Percentiles rank a stretch among this genome's conserved stretches.
Conservation (phyloP, 2,888 invertebrate species). For the Elysia crispata region DNA sequence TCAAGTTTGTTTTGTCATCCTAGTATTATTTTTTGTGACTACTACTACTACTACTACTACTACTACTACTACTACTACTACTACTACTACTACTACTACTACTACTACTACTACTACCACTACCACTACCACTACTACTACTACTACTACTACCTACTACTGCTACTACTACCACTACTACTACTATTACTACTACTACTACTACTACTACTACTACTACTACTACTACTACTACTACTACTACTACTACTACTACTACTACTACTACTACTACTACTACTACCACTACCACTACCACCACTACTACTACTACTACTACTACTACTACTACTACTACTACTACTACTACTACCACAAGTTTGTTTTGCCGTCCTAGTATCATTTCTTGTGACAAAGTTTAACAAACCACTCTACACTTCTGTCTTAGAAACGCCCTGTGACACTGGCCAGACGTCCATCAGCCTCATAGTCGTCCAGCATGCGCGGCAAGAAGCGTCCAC, state of each 20-base stretch:
- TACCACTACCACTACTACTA: not conserved
- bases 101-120: not conserved
- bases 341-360: not conserved
- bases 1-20: too few species aligned
- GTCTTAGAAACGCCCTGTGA: too few species aligned
- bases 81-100: not conserved
- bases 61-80: not conserved
- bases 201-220: not conserved
- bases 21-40: too few species aligned
- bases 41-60: conserved; percentile 32
- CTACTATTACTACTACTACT: conserved; percentile 1
- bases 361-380: not conserved
- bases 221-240: not conserved
- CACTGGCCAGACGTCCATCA: too few species aligned
- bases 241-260: too few species aligned
- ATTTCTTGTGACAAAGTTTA: not conserved
- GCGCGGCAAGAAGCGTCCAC: conserved; percentile 37
- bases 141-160: conserved; percentile 3
- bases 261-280: too few species aligned
- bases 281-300: too few species aligned
- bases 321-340: conserved; percentile 12
- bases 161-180: not conserved
- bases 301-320: too few species aligned
- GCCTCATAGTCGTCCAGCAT: conserved; percentile 12
- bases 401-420: too few species aligned